Conservation (phyloP, 2,888 invertebrate species). For the Epirrhoe tristata region DNA sequence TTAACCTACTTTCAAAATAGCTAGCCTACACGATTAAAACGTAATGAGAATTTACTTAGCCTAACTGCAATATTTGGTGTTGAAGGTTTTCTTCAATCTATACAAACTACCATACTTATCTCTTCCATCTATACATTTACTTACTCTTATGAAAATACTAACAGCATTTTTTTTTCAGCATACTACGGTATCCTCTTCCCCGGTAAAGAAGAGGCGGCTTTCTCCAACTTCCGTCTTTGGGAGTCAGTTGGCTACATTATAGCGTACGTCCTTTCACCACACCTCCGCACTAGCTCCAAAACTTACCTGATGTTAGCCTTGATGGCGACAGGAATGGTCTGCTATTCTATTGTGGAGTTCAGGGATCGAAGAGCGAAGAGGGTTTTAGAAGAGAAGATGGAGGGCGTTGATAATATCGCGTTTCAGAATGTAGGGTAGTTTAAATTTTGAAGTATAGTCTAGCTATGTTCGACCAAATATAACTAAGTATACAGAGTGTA, state of each 20-base stretch:
- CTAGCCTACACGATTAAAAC: no score
- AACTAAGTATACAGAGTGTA: no score
- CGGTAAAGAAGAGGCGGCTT: constrained; percentile 87
- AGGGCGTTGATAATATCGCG: constrained; percentile 72
- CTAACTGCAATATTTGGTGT: no score
- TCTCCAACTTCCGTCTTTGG: constrained; percentile 89
- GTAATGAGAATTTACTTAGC: no score
- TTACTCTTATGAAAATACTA: background rate
- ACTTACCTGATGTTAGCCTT: constrained; percentile 79
- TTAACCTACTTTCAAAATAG: no score
- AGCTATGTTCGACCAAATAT: background rate
- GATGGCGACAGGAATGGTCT: constrained; percentile 79
- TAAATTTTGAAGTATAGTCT: background rate
- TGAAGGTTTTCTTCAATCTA: no score
- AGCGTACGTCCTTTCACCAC: constrained; percentile 85
- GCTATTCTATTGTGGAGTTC: constrained; percentile 80
- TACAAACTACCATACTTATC: no score
- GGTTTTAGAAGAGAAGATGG: constrained; percentile 49
- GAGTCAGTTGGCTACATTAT: constrained; percentile 88
- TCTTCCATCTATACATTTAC: background rate
- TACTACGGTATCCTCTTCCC: constrained; percentile 88
- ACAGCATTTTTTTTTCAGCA: constrained; percentile 62
- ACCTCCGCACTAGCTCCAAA: constrained; percentile 81
- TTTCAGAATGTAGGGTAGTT: constrained; percentile 60
- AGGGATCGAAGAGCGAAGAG: constrained; percentile 56